Percentiles rank a stretch among this genome's conserved stretches.
Conservation (phyloP, 2,888 invertebrate species). For the Ennomos erosarius region DNA sequence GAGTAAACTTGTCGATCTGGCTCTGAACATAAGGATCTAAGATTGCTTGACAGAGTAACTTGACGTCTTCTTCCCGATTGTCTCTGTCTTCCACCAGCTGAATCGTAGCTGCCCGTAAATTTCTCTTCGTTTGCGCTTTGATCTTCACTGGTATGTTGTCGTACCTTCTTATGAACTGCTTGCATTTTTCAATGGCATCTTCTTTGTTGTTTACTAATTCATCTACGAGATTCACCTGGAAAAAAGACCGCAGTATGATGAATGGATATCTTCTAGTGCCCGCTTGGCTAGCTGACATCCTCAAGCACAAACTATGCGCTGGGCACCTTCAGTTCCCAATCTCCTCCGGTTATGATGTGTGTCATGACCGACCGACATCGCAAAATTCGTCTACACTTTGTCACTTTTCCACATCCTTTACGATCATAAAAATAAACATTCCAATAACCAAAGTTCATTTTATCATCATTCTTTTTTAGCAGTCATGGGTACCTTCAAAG, state of each 20-base stretch:
- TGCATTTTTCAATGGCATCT: slow-evolving; percentile 21
- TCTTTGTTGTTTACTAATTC: slow-evolving; percentile 79
- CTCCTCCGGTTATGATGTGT: too few species aligned
- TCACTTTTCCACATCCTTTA: too few species aligned
- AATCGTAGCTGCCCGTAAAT: slow-evolving; percentile 71
- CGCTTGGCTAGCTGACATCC: too few species aligned
- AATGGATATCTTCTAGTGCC: too few species aligned
- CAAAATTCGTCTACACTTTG: too few species aligned
- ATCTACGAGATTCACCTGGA: slow-evolving; percentile 87
- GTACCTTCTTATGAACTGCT: slow-evolving; percentile 75
- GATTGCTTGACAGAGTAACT: slow-evolving; percentile 82
- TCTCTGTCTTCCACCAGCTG: slow-evolving; percentile 73
- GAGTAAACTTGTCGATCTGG: slow-evolving; percentile 85
- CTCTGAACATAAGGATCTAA: slow-evolving; percentile 87
- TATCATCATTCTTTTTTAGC: too few species aligned
- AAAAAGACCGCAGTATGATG: background rate
- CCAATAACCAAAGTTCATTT: too few species aligned
- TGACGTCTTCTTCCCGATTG: slow-evolving; percentile 83
- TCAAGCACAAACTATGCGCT: too few species aligned
- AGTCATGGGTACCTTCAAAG: too few species aligned
- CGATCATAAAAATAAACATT: too few species aligned
- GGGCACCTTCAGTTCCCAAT: too few species aligned
- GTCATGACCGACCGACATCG: too few species aligned
- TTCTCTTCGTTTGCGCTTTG: slow-evolving; percentile 78
- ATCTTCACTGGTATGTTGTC: slow-evolving; percentile 85